Evolutionary conservation across 2,113 vertebrate species (phyloP).

Genomic region (Cervus canadensis): DNA sequence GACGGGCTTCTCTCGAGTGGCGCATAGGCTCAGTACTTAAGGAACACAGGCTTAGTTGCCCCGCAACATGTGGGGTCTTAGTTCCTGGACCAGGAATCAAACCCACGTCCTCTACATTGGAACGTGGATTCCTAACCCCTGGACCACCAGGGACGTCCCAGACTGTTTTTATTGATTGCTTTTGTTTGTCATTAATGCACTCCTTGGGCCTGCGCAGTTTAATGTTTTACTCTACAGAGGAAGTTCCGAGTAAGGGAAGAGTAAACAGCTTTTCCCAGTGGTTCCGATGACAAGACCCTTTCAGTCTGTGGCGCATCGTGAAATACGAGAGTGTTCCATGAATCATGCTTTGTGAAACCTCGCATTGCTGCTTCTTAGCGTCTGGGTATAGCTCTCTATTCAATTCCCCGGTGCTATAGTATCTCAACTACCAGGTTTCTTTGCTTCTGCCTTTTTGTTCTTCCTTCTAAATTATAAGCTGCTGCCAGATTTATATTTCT

Average conservation of each 20-base stretch:
- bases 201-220: neutral
- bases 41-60: neutral
- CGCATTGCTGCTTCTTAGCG: rapidly evolving
- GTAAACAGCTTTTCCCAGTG: neutral
- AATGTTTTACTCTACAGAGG: neutral
- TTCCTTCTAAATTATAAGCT: conserved; percentile 10
- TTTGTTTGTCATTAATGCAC: neutral
- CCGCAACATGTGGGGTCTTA: neutral
- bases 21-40: neutral
- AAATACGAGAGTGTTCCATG: rapidly evolving
- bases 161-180: neutral
- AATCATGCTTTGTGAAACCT: neutral
- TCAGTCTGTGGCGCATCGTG: rapidly evolving
- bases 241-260: neutral
- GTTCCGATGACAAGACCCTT: neutral
- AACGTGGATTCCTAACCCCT: neutral
- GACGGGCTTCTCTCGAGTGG: rapidly evolving
- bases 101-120: neutral
- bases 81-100: neutral
- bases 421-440: neutral
- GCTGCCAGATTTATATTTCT: conserved; percentile 42
- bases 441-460: neutral
- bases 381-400: neutral
- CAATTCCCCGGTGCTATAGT: rapidly evolving
- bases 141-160: neutral